A percentile compares a stretch with the other conserved stretches of the same genome.
Conservation (phyloP, 2,797 vertebrate species). For the Crax fasciolata region DNA sequence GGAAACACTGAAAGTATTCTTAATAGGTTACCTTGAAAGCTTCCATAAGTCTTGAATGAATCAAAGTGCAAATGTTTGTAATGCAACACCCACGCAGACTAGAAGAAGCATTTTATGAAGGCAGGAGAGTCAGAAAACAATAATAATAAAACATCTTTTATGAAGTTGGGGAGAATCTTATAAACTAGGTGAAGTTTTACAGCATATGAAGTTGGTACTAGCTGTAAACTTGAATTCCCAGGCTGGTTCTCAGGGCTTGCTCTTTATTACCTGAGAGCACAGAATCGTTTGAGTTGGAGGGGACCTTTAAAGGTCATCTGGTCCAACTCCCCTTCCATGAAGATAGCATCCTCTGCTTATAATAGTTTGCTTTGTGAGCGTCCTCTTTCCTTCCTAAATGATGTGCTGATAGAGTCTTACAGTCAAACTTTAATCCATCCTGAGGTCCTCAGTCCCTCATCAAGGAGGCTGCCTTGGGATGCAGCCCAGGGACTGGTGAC, state of each 20-base stretch:
- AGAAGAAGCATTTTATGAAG: conserved; percentile 77
- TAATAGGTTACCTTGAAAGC: conserved; percentile 74
- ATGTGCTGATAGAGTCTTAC: neutral
- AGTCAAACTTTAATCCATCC: neutral
- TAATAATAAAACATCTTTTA: conserved; percentile 82
- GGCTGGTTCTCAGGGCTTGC: conserved; percentile 46
- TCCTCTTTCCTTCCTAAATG: conserved; percentile 35
- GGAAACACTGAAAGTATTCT: conserved; percentile 32
- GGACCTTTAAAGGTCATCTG: too few relatives aligned
- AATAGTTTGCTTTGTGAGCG: conserved; percentile 25
- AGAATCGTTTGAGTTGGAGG: too few relatives aligned
- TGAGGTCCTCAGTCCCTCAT: neutral
- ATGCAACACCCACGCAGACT: conserved; percentile 41
- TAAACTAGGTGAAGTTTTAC: conserved; percentile 77
- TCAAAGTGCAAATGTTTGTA: conserved; percentile 67
- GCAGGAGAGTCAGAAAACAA: conserved; percentile 79
- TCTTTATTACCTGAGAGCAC: conserved; percentile 59
- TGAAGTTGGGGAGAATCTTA: conserved; percentile 78
- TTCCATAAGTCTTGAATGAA: conserved; percentile 68
- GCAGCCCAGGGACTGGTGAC: fast-evolving
- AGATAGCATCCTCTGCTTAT: conserved; percentile 59
- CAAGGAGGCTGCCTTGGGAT: neutral
- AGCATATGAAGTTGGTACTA: conserved; percentile 61
- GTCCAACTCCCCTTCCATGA: too few relatives aligned
- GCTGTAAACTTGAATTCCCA: conserved; percentile 75